A percentile compares a stretch with the other conserved stretches of the same genome.
phyloP scores from a whole-genome alignment of 2,888 invertebrate genomes.

The Spodoptera picta region DNA sequence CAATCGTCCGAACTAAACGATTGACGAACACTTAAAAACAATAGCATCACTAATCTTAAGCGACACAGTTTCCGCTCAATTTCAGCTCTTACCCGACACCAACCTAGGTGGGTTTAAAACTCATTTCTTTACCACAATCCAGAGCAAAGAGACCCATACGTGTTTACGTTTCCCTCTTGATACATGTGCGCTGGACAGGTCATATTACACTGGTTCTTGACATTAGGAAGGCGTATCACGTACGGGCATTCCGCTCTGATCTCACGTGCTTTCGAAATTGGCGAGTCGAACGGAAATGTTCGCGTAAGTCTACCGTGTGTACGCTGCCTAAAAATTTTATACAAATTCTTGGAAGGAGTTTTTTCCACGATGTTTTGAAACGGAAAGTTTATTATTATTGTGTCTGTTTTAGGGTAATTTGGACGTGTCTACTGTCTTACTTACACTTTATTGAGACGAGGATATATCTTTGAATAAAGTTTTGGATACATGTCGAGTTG shows the following conservation, averaged over 20 bases:
- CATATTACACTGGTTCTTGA: conserved; percentile 50
- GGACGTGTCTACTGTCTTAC: conserved; percentile 12
- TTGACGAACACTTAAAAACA: conserved; percentile 60
- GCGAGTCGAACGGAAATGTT: conserved; percentile 69
- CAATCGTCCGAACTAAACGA: conserved; percentile 30
- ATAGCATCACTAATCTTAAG: conserved; percentile 60
- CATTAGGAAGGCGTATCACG: conserved; percentile 70
- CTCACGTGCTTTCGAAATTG: conserved; percentile 75
- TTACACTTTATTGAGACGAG: conserved; percentile 2
- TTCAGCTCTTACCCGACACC: conserved; percentile 70
- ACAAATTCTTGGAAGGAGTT: conserved; percentile 40
- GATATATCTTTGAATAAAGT: neutral
- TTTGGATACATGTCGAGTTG: no score
- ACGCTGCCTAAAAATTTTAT: conserved; percentile 48
- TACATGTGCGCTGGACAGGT: conserved; percentile 30
- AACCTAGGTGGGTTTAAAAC: conserved; percentile 68
- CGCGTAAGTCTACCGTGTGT: conserved; percentile 56
- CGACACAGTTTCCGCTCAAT: conserved; percentile 71
- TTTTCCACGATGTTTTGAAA: conserved; percentile 21
- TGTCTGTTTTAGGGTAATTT: conserved; percentile 24
- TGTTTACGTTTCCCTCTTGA: neutral
- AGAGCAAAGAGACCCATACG: conserved; percentile 7
- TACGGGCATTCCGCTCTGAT: conserved; percentile 66
- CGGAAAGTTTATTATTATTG: conserved; percentile 27
- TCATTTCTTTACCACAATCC: conserved; percentile 64